Percentiles rank a stretch among this genome's conserved stretches.
Conservation (phyloP, 2,888 invertebrate genomes). For the Blera fallax region DNA sequence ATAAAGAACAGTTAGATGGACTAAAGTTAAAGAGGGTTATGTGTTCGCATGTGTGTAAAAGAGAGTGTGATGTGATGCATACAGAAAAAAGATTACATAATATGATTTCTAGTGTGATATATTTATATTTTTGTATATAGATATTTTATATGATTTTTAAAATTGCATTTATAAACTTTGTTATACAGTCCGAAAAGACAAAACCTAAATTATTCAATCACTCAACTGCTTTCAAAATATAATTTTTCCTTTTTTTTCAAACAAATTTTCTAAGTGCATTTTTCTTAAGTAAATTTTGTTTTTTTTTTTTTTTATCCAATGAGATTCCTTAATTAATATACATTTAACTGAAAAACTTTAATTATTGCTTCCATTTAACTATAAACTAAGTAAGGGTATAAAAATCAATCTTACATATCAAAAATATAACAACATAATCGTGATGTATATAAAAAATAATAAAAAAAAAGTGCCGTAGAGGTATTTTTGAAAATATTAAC, state of each 20-base stretch:
- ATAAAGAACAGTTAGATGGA: slow-evolving; percentile 15
- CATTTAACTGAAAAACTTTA: background rate
- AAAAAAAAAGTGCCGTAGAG: slow-evolving; percentile 27
- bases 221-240: slow-evolving; percentile 21
- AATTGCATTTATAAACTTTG: slow-evolving; percentile 42
- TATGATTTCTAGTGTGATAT: slow-evolving; percentile 33
- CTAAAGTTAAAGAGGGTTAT: background rate
- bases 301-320: background rate
- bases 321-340: slow-evolving; percentile 1
- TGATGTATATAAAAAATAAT: background rate
- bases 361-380: slow-evolving; percentile 22
- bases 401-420: slow-evolving; percentile 12
- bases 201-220: slow-evolving; percentile 33
- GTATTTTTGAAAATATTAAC: slow-evolving; percentile 12
- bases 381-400: background rate
- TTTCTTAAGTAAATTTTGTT: background rate
- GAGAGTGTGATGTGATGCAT: background rate
- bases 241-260: background rate
- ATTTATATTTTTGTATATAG: slow-evolving; percentile 7
- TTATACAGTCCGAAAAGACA: slow-evolving; percentile 42
- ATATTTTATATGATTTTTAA: slow-evolving; percentile 41
- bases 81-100: slow-evolving; percentile 8
- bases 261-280: slow-evolving; percentile 36
- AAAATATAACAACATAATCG: slow-evolving; percentile 29
- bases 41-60: background rate